Base-by-base conservation (phyloP, 2,888 invertebrate species). In the Spilosoma lubricipeda region DNA sequence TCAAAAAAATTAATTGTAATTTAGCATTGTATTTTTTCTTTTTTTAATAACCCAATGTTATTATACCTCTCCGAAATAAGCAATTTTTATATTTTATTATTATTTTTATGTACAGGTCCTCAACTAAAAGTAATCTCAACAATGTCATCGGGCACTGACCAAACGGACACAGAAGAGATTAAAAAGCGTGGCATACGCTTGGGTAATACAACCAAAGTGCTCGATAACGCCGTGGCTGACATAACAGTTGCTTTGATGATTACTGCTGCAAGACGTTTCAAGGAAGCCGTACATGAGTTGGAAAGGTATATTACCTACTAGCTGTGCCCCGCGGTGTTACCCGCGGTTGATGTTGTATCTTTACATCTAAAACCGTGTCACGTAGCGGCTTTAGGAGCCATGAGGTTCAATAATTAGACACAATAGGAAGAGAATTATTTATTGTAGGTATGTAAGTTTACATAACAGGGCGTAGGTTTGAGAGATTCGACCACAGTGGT, bases 101-200 rank as follows among this genome's bases (percentile, higher is more conserved):
- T 59, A n/a, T 15, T 11, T 5, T 3, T 11, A 15, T 13, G 23
- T 69, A 7, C 79, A 95, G 98, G 98, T 8, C 96, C 97, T 0
- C 96, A 96, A 71, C 90, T 99, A 71, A 98, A 98, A 92, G 97
- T 97, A 0, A 96, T 99, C 7, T 97, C 97, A 0, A 97, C 98
- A 0, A 97, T 98, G 97, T 98, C 99, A 0, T 98, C 98, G 1
- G 99, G 99, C 18, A 96, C 97, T 79, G 98, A 99, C 88, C 98
- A 98, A 82, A 96, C 99, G 27, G 98, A 99, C 88, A 84, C 98
- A 0, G 91, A 93, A 0, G 98, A 97, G 87, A 92, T 99, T 56
- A 97, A 97, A 89, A 96, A 94, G 73, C 96, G 97, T 65, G 97
- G 97, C 5, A 97, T 99, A 70, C 96, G 96, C n/a, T 93, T 99